A percentile compares a stretch with the other conserved stretches of the same genome.
Conservation (phyloP, 2,797 vertebrate genomes). For the Acomys russatus region DNA sequence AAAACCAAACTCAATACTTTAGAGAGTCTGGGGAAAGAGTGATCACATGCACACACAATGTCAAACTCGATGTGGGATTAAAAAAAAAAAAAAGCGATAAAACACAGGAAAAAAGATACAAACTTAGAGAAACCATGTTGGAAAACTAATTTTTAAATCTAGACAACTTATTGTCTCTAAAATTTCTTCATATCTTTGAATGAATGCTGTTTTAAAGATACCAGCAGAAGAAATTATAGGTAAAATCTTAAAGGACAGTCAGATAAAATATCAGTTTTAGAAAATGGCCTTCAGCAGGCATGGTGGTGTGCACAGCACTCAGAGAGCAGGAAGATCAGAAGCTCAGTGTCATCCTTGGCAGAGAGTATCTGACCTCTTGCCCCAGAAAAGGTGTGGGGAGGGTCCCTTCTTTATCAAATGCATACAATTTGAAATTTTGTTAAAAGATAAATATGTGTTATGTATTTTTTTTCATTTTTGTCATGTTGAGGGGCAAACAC, state of each 20-base stretch:
- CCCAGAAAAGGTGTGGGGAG: neutral
- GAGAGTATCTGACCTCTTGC: neutral
- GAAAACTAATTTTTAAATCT: slow-evolving; percentile 9
- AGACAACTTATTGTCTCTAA: neutral
- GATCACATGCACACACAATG: neutral
- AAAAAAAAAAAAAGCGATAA: neutral
- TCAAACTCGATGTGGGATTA: neutral
- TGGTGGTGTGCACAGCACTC: neutral
- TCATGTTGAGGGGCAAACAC: neutral
- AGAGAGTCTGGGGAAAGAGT: slow-evolving; percentile 42
- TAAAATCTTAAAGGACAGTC: slow-evolving; percentile 14
- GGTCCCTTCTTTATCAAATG: neutral
- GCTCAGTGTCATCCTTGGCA: neutral
- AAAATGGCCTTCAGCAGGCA: neutral
- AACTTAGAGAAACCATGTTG: slow-evolving; percentile 24
- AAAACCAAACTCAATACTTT: slow-evolving; percentile 47
- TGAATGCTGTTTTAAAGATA: slow-evolving; percentile 58
- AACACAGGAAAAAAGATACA: slow-evolving; percentile 33
- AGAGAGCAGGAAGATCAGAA: neutral
- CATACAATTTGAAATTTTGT: neutral
- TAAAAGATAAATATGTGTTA: slow-evolving; percentile 30
- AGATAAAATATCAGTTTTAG: slow-evolving; percentile 21
- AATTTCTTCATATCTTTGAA: slow-evolving; percentile 44
- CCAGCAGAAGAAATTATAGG: neutral
- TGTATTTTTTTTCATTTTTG: neutral